Percentiles rank a stretch among this genome's conserved stretches.
Conservation (phyloP, 2,888 invertebrate species). For the Lycia hirtaria region DNA sequence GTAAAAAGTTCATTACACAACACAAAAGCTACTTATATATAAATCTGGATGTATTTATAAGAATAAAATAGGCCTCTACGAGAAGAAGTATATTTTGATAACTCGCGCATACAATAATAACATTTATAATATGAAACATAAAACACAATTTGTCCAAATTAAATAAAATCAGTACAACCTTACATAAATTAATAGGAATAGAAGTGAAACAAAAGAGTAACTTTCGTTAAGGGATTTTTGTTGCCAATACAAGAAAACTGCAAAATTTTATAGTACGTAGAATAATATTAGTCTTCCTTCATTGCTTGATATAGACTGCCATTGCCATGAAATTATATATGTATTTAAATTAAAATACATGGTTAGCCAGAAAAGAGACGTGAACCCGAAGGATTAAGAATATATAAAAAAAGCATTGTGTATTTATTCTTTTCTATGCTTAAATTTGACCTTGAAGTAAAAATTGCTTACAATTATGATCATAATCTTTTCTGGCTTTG, state of each 20-base stretch:
- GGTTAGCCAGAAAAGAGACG: not conserved
- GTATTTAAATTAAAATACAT: not conserved
- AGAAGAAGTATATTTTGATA: not conserved
- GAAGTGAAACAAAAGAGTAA: not conserved
- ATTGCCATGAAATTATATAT: not conserved
- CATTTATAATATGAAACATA: not conserved
- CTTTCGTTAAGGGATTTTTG: not conserved
- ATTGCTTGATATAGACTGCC: constrained; percentile 6
- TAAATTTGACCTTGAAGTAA: too few species aligned
- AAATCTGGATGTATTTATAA: not conserved
- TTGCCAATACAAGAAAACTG: not conserved
- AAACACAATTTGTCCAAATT: too few species aligned
- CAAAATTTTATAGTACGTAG: not conserved
- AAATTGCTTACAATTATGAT: not conserved
- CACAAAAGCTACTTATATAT: too few species aligned
- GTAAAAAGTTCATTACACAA: too few species aligned
- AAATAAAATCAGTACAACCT: not conserved
- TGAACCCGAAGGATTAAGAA: not conserved
- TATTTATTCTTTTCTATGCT: too few species aligned
- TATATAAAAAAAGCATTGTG: too few species aligned
- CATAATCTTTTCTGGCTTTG: not conserved
- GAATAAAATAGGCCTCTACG: not conserved
- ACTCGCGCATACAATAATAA: not conserved
- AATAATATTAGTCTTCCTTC: constrained; percentile 5
- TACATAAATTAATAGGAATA: not conserved